A percentile compares a stretch with the other conserved stretches of the same genome.
Conservation (phyloP, 2,113 vertebrate genomes). For the Sisor rabdophorus region DNA sequence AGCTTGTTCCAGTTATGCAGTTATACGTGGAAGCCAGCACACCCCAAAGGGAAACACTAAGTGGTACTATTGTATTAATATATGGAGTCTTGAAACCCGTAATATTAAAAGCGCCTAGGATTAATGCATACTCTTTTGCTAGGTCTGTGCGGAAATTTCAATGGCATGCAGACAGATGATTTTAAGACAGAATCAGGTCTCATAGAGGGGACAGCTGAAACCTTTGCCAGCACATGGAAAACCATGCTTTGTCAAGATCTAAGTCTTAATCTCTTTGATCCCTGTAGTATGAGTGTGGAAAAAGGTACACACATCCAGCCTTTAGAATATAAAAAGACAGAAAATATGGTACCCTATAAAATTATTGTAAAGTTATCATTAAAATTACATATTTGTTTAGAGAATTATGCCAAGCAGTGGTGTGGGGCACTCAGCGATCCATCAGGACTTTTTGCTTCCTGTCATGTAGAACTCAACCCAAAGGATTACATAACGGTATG, state of each 20-base stretch:
- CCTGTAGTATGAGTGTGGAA: slow-evolving; percentile 77
- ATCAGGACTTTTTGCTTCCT: slow-evolving; percentile 73
- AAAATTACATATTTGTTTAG: slow-evolving; percentile 62
- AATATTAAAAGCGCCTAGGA: neutral
- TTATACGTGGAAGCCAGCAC: slow-evolving; percentile 25
- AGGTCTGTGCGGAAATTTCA: slow-evolving; percentile 48
- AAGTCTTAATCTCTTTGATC: slow-evolving; percentile 69
- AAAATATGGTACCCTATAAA: neutral
- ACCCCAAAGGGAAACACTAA: slow-evolving; percentile 29
- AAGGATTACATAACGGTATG: slow-evolving; percentile 74
- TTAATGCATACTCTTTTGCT: neutral
- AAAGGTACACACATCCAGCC: slow-evolving; percentile 69
- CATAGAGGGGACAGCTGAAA: slow-evolving; percentile 70
- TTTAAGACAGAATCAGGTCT: slow-evolving; percentile 34
- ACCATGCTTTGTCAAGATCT: slow-evolving; percentile 70
- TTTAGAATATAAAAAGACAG: neutral
- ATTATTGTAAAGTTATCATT: neutral
- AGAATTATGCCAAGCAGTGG: slow-evolving; percentile 80
- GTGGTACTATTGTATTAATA: slow-evolving; percentile 6
- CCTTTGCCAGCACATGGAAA: slow-evolving; percentile 85
- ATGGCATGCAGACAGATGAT: slow-evolving; percentile 29
- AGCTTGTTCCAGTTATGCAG: slow-evolving; percentile 44
- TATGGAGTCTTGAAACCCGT: neutral
- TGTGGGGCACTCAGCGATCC: slow-evolving; percentile 72
- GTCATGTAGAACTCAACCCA: slow-evolving; percentile 77